Evolutionary conservation across 2,797 vertebrate species (phyloP).

Genomic region (Onychomys torridus): DNA sequence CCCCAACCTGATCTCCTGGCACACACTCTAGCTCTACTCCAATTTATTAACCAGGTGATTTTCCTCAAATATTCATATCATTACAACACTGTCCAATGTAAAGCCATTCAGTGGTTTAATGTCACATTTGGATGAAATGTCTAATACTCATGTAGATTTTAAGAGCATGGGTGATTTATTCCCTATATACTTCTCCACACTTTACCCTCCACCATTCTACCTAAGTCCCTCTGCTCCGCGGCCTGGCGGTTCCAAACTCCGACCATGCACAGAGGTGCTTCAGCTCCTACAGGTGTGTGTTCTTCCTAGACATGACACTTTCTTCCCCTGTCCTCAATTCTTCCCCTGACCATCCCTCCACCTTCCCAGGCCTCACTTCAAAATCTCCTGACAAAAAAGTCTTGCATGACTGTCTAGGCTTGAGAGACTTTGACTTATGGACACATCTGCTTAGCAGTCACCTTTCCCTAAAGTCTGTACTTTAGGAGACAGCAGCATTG

Average conservation of each 20-base stretch:
- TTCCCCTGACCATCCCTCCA: neutral
- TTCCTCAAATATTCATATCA: conserved; percentile 2
- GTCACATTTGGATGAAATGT: neutral
- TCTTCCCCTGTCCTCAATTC: neutral
- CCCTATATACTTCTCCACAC: neutral
- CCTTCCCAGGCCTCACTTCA: neutral
- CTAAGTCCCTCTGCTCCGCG: neutral
- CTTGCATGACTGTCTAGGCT: neutral
- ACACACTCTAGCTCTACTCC: neutral
- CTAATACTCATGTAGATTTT: neutral
- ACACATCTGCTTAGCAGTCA: neutral
- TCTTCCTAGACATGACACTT: neutral
- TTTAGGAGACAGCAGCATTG: neutral
- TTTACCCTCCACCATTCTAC: neutral
- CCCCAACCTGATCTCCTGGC: neutral
- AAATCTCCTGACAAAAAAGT: conserved; percentile 15
- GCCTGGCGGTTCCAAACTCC: neutral
- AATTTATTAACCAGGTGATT: neutral
- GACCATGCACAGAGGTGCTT: neutral
- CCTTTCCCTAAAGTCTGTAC: neutral
- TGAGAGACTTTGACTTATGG: neutral
- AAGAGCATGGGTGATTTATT: neutral
- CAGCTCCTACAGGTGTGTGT: neutral
- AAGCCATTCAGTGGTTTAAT: neutral
- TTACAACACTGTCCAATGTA: neutral